Base-by-base conservation (phyloP, 2,888 invertebrate genomes). In the Lepidocyrtoides sp. region DNA sequence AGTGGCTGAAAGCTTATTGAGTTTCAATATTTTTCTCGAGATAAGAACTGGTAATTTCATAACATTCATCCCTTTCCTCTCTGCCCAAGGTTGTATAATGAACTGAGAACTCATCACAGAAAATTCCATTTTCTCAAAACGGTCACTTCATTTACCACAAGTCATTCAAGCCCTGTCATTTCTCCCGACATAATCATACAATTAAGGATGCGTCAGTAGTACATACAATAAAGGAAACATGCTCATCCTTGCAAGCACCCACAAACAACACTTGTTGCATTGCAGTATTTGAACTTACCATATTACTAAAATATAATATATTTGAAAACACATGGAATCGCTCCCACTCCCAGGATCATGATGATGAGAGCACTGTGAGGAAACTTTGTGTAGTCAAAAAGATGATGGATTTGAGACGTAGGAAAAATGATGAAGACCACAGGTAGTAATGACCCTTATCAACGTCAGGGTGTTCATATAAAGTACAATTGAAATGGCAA, bases 371-470 rank as follows among this genome's bases (percentile, higher is more conserved):
- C n/a, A n/a, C n/a, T n/a, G n/a, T 1, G 44, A 20, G 26, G 41
- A 57, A 23, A 82, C 54, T 63, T 26, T 66, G 51, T 29, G 44
- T 10, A 63, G 10, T 26, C 5, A 7, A 51, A 51, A 77, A 51
- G 26, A 48, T 51, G 48, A 81, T 57, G 44, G 36, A 81, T 81
- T 54, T 48, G 57, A 81, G 81, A 81, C 79, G 29, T 20, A 32
- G 10, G 14, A n/a, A 20, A 69, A 69, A 83, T 48, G 63, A n/a
- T 48, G 29, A 60, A 63, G 54, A 63, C 87, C 88, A 69, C 88
- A 81, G 88, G 88, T 88, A 88, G 63, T 88, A 88, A 88, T 88
- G 54, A 81, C 79, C 79, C 87, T 32, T 48, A 87, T 79, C 87
- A 66, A 36, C 77, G 57, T 72, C 66, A 36, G 44, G n/a, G 60